Conservation (phyloP, 2,888 invertebrate species). For the Machimus atricapillus region DNA sequence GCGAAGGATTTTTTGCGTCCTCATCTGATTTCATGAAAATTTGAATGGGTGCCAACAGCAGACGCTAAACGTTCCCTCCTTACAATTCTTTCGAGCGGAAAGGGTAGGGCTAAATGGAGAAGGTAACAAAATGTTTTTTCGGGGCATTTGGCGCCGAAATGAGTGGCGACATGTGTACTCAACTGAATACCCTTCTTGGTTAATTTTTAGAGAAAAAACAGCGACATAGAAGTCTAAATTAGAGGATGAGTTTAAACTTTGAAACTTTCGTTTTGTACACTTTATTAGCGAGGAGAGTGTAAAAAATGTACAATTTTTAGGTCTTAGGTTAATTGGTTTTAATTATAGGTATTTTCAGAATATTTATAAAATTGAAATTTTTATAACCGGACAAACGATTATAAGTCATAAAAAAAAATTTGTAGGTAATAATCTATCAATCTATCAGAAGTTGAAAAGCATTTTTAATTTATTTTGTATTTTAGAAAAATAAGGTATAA, state of each 20-base stretch:
- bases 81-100: not conserved
- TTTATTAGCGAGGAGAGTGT: too few species aligned
- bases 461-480: too few species aligned
- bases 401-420: too few species aligned
- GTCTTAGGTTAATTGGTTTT: too few species aligned
- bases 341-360: too few species aligned
- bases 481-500: too few species aligned
- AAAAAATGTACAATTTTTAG: too few species aligned
- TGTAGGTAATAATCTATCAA: too few species aligned
- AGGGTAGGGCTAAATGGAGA: not conserved
- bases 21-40: conserved; percentile 13
- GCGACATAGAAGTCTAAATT: not conserved
- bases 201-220: not conserved
- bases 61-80: not conserved
- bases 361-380: too few species aligned
- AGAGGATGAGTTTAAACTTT: not conserved
- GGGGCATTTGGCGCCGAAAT: not conserved
- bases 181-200: not conserved
- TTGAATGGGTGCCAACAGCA: conserved; percentile 3
- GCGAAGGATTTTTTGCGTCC: not conserved
- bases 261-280: too few species aligned
- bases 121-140: not conserved
- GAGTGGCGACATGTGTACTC: not conserved
- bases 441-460: too few species aligned
- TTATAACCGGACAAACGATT: too few species aligned